Evolutionary conservation across 2,797 vertebrate species (phyloP).

Genomic region (Spondyliosoma cantharus): DNA sequence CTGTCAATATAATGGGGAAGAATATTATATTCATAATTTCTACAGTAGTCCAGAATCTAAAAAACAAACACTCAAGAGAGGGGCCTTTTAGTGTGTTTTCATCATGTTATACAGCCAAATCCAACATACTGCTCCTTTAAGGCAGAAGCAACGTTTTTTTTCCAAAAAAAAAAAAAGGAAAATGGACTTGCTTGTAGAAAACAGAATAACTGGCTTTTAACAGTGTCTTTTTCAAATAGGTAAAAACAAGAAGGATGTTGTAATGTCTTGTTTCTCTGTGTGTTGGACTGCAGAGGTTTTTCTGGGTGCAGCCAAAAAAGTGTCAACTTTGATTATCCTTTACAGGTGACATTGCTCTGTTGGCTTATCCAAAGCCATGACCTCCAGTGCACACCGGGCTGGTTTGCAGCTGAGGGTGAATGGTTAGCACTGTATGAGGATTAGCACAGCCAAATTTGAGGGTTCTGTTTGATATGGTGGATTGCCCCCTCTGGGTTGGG

Average conservation of each 20-base stretch:
- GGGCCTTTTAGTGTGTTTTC: too few species aligned
- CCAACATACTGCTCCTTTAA: too few species aligned
- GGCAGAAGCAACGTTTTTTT: not conserved
- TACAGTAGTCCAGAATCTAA: too few species aligned
- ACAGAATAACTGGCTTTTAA: not conserved
- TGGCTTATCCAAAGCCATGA: slow-evolving; percentile 11
- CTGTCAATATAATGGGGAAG: too few species aligned
- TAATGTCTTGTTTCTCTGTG: not conserved
- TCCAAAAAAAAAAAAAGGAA: not conserved
- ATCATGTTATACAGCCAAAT: too few species aligned
- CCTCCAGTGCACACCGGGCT: not conserved
- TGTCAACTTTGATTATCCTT: not conserved
- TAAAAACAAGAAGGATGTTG: not conserved
- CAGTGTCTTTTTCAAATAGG: not conserved
- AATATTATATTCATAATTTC: too few species aligned
- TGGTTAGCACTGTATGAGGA: not conserved
- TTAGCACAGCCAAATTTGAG: not conserved
- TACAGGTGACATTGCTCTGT: not conserved
- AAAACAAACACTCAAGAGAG: too few species aligned
- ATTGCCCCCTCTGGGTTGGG: not conserved
- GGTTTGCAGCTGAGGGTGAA: slow-evolving; percentile 10
- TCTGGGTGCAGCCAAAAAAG: not conserved
- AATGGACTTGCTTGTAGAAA: not conserved
- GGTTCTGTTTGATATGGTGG: not conserved
- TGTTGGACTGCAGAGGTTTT: not conserved